Percentiles rank a stretch among this genome's conserved stretches.
phyloP scores from a whole-genome alignment of 2,113 vertebrate genomes.

The Tetrao urogallus region DNA sequence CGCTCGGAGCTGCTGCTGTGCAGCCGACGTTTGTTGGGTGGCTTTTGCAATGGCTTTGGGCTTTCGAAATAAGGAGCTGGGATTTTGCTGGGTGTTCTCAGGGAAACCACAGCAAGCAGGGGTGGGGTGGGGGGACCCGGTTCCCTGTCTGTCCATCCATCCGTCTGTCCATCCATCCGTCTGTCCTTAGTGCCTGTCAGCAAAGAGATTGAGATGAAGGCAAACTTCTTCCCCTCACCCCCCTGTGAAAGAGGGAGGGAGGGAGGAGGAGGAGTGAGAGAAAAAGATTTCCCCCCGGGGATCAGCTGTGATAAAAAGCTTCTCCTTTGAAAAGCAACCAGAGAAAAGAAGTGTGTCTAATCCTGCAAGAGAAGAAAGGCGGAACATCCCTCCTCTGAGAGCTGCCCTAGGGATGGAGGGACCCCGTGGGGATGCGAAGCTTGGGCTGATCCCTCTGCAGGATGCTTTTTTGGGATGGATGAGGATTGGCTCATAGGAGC shows the following conservation, averaged over 20 bases:
- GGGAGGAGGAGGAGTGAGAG: not conserved
- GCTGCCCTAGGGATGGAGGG: not conserved
- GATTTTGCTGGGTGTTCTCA: not conserved
- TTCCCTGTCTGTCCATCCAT: not conserved
- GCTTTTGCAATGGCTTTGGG: conserved; percentile 1
- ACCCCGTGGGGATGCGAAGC: not conserved
- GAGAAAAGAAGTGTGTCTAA: conserved; percentile 63
- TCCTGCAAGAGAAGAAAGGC: conserved; percentile 49
- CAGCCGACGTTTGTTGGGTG: not conserved
- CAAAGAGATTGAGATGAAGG: conserved; percentile 17
- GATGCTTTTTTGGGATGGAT: not conserved
- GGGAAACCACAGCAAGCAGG: not conserved
- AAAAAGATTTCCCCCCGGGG: conserved; percentile 32
- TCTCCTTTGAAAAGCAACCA: conserved; percentile 48
- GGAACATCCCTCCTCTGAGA: conserved; percentile 19
- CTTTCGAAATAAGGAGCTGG: conserved; percentile 2
- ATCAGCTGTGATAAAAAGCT: conserved; percentile 45
- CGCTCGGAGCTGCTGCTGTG: not conserved
- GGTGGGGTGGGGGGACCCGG: not conserved
- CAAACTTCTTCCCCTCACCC: conserved; percentile 33
- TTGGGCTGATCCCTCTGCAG: not conserved
- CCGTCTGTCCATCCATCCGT: not conserved
- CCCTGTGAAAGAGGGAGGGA: not conserved
- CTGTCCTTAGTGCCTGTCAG: not conserved
- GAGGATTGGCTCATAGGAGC: not conserved